Evolutionary conservation across 2,888 invertebrate genomes (phyloP).

Genomic region (Prosapia bicincta): DNA sequence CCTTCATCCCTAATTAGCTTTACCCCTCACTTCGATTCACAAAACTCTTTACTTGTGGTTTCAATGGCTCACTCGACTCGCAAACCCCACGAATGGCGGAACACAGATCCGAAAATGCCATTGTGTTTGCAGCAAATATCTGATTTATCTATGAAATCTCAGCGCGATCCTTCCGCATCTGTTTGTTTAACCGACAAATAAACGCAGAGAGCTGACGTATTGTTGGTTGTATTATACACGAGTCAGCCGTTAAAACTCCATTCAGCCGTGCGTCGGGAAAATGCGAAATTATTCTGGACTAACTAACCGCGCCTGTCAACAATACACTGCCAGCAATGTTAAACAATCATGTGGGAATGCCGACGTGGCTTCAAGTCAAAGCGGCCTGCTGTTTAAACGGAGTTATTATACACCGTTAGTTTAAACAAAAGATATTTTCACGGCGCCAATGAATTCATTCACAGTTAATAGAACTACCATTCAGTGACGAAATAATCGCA

Average conservation of each 20-base stretch:
- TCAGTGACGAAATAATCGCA: too few relatives aligned
- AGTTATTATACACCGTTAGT: too few relatives aligned
- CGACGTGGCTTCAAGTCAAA: too few relatives aligned
- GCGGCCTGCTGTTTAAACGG: too few relatives aligned
- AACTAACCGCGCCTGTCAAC: not conserved
- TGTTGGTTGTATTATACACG: not conserved
- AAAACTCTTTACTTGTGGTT: too few relatives aligned
- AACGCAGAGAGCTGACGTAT: not conserved
- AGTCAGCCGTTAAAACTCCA: not conserved
- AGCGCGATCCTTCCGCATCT: not conserved
- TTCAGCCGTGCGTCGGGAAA: not conserved
- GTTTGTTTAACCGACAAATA: not conserved
- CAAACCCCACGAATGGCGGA: not conserved
- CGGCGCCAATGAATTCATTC: too few relatives aligned
- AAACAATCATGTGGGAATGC: too few relatives aligned
- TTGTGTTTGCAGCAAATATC: not conserved
- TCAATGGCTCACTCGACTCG: not conserved
- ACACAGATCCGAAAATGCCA: not conserved
- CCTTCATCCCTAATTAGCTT: too few relatives aligned
- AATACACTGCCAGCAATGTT: too few relatives aligned
- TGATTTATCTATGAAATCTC: not conserved
- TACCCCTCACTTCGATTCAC: too few relatives aligned
- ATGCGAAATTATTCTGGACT: not conserved
- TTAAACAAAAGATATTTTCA: too few relatives aligned
- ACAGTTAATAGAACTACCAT: too few relatives aligned